These are phyloP conservation scores for Aepyceros melampus DNA, from an alignment of 2,113 vertebrate species.

Conservation along the genomic window DNA sequence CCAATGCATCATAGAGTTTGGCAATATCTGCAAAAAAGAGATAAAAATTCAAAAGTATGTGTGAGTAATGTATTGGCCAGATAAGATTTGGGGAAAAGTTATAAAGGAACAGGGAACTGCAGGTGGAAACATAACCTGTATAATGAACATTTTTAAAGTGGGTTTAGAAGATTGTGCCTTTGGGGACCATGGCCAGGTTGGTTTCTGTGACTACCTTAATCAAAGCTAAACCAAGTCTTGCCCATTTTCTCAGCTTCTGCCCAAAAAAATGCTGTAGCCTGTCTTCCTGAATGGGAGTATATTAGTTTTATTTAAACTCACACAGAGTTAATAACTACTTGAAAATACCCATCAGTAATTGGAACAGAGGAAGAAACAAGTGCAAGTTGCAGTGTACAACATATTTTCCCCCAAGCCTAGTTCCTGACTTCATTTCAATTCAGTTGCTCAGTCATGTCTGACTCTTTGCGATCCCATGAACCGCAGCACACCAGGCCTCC, in stretches of 20 bases:
- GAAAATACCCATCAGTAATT: background rate
- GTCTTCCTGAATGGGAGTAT: background rate
- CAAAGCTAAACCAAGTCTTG: background rate
- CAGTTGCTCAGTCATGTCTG: too few relatives aligned
- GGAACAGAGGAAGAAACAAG: slow-evolving; percentile 30
- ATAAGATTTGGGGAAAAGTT: background rate
- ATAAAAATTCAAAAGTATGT: slow-evolving; percentile 33
- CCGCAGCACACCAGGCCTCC: too few relatives aligned
- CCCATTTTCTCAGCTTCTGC: background rate
- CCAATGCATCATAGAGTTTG: background rate
- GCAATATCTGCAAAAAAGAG: background rate
- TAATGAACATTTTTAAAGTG: background rate
- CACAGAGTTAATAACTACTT: slow-evolving; percentile 51
- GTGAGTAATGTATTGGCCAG: background rate
- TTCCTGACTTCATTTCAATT: background rate
- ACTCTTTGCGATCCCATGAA: too few relatives aligned
- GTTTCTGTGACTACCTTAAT: background rate
- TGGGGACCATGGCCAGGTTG: background rate
- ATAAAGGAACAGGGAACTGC: background rate
- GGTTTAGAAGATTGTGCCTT: background rate
- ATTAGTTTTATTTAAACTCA: slow-evolving; percentile 34
- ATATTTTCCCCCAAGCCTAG: background rate
- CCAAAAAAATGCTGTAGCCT: background rate
- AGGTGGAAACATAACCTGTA: background rate
- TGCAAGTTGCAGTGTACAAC: background rate